Base-by-base conservation (phyloP, 1,140 invertebrate genomes). In the Helicoverpa zea region DNA sequence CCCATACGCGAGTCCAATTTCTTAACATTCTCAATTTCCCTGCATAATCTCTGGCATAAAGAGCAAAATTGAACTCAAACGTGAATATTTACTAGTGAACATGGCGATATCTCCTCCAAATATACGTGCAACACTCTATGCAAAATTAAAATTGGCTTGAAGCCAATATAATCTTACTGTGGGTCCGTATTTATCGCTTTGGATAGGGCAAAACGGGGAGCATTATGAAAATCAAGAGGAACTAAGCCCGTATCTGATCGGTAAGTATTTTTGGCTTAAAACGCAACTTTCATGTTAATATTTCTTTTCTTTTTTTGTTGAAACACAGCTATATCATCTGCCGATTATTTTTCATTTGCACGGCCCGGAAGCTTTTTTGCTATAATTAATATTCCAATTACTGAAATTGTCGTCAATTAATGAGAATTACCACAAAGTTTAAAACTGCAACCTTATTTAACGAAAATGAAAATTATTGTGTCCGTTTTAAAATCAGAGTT, bases 61-160 rank as follows among this genome's bases (percentile, higher is more conserved):
- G 76, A 79, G 63, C 30, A 79, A 79, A 79, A 79, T 79, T 79
- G 76, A 79, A 79, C 76, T 79, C 51, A 52, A 74, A 79, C 54
- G 61, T 74, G 79, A 72, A 84, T 85, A 88, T 86, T 86, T 86
- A 84, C 81, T 47, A 75, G 66, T 72, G 77, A 75, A 70, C 81
- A 81, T 49, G 64, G 74, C 82, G 80, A 75, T 88, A 82, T 83
- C 82, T 86, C 83, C 66, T 68, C 35, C 66, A 79, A 79, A 79
- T 84, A 88, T 84, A 83, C 87, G 84, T 87, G 85, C 81, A 86
- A 91, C 85, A 89, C 86, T 89, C 85, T 84, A 84, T 73, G 61
- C 81, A 84, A 87, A 89, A 91, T 91, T 91, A 89, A 90, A 89
- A 91, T 90, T 91, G 89, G 89, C 87, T 68, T 79, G 47, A 79